These are phyloP conservation scores for Cettia cetti DNA, from an alignment of 2,113 vertebrate genomes.

Conservation along the genomic window DNA sequence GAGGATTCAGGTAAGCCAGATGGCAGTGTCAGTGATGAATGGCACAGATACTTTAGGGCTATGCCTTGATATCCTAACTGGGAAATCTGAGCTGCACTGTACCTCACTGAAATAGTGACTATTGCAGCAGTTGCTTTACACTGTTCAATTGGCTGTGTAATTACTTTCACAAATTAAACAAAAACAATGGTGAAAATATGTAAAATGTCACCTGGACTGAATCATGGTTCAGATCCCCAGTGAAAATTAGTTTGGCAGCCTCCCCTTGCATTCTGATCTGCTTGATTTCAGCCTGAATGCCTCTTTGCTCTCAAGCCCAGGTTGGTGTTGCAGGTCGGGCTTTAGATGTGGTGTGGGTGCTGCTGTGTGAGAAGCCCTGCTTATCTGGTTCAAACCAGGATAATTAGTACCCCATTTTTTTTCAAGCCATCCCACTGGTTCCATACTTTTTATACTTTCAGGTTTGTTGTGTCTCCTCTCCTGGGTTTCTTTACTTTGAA, in stretches of 20 bases:
- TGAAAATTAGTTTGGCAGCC: neutral
- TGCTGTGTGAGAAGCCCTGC: neutral
- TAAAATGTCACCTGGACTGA: conserved; percentile 52
- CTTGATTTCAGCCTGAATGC: neutral
- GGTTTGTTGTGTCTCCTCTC: neutral
- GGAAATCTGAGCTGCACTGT: neutral
- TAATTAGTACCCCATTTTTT: neutral
- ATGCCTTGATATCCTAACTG: conserved; percentile 22
- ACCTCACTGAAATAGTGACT: conserved; percentile 44
- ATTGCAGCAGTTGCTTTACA: conserved; percentile 48
- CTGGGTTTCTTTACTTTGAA: neutral
- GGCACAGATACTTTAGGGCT: neutral
- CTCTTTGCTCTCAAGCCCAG: neutral
- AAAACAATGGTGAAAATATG: conserved; percentile 54
- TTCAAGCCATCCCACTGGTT: neutral
- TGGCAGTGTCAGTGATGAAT: conserved; percentile 58
- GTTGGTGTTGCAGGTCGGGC: neutral
- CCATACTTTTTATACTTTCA: neutral
- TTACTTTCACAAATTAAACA: conserved; percentile 55
- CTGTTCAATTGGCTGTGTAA: conserved; percentile 64
- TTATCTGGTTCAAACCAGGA: neutral
- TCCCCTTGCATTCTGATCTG: neutral
- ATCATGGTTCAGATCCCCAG: neutral
- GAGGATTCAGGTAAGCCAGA: conserved; percentile 62
- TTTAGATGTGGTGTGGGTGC: neutral